Conservation (phyloP, 92 coral and sea anemone genomes). For the Umimayanthus kanabou region DNA sequence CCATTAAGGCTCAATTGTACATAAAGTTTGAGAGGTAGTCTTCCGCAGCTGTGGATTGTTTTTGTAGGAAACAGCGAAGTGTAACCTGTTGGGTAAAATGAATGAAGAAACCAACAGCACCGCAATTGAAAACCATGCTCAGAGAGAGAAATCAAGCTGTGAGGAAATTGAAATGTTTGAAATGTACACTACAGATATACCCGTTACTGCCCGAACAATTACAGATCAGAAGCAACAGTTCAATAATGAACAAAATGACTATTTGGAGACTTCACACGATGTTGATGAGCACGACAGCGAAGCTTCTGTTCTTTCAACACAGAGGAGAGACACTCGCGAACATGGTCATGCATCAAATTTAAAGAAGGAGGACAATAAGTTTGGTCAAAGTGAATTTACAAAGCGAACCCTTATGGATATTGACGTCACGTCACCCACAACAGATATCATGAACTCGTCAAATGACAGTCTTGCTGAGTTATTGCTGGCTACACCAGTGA, state of each 20-base stretch:
- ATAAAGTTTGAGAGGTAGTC: too few relatives aligned
- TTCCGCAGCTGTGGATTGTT: neutral
- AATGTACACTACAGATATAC: neutral
- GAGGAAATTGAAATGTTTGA: constrained; percentile 22
- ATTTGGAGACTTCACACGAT: neutral
- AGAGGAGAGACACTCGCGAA: too few relatives aligned
- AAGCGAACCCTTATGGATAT: constrained; percentile 41
- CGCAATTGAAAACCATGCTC: neutral
- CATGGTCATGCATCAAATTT: neutral
- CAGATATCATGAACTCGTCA: constrained; percentile 16
- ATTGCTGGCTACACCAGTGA: constrained; percentile 1
- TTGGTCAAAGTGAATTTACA: constrained; percentile 13
- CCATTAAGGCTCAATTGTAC: too few relatives aligned
- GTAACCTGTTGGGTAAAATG: constrained; percentile 47
- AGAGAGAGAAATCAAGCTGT: neutral
- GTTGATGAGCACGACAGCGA: neutral
- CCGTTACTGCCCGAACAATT: neutral
- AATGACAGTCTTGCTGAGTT: constrained; percentile 23
- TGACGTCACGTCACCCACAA: constrained; percentile 11
- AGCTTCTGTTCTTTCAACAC: neutral
- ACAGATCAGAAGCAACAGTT: neutral
- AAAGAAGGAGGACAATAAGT: neutral
- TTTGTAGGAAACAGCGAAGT: constrained; percentile 49
- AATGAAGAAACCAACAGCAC: neutral
- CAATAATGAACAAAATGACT: neutral